Evolutionary conservation across 2,797 vertebrate species (phyloP), one percentile per base, ranked within the genome.

Genomic region (Kryptolebias ocellatus): DNA sequence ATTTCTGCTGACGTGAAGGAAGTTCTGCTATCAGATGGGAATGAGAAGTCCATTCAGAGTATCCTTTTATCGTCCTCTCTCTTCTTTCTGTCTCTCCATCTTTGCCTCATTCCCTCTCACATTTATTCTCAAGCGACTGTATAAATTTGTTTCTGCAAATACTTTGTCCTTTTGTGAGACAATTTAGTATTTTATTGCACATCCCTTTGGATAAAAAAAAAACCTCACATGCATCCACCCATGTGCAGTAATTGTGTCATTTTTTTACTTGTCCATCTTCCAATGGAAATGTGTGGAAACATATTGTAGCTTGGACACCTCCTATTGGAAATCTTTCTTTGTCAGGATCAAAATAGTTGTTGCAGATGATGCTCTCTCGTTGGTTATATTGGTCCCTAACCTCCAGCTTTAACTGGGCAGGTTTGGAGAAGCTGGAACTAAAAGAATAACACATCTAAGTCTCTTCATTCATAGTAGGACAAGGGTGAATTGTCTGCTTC

Each of bases 21-120:
- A 96, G 96, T 99, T 94, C 94, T 98, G 92, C 95, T 99, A 95
- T 98, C 97, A 94, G 98, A 99, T 96, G 98, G 98, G 93, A 99
- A 99, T 93, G 96, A 98, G 95, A 99, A 97, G 96, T 98, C 97
- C 93, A 96, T 99, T 96, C 95, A 96, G 93, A 99, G 97, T 99
- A 99, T 98, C 97, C 96, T 99, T 95, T 94, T 92, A 80, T 86
- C 80, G 55, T 60, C 76, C 65, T 57, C 83, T 50, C 57, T 60
- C 52, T 60, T 84, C 59, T 67, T 57, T 60, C 63, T 76, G 50
- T 81, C 72, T 58, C 63, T 76, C 50, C 20, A 72, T 78, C 70
- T 68, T 47, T 24, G 58, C 66, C 53, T 74, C 64, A 27, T 76
- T 76, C 58, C 60, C 60, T 45, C 82, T 77, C 75, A 73, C 80